These are phyloP conservation scores for Papilio dardanus DNA, from an alignment of 1,140 invertebrate genomes.

Conservation along the genomic window DNA sequence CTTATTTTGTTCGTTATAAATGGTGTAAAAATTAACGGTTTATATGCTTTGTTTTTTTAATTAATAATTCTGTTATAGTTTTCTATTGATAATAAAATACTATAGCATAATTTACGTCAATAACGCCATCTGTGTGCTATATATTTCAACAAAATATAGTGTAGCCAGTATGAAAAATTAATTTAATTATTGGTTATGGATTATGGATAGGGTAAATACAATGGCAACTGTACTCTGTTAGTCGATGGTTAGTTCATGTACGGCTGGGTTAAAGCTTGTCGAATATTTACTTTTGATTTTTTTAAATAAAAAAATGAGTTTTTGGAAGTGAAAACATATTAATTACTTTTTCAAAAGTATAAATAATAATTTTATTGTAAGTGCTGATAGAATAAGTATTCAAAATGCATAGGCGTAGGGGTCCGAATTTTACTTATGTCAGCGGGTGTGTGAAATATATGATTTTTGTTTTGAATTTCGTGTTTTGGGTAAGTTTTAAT, in stretches of 20 bases:
- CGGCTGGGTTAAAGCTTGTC: neutral
- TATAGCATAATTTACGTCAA: neutral
- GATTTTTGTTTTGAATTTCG: constrained; percentile 96
- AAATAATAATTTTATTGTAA: neutral
- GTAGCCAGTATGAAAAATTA: neutral
- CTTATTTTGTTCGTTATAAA: too few species aligned
- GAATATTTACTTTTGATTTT: neutral
- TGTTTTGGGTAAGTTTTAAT: constrained; percentile 91
- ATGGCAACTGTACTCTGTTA: neutral
- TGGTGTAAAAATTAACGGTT: too few species aligned
- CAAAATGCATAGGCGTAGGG: constrained; percentile 83
- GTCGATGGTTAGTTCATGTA: neutral
- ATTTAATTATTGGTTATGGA: neutral
- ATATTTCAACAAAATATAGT: neutral
- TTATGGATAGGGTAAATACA: too few species aligned
- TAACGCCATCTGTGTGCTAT: neutral
- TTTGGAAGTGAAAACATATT: neutral
- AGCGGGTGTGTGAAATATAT: constrained; percentile 97
- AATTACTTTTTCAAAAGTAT: neutral
- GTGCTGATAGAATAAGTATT: constrained; percentile 42
- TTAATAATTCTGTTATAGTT: too few species aligned
- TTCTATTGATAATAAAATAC: too few species aligned
- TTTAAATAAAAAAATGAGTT: neutral
- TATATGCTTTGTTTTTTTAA: too few species aligned
- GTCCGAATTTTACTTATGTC: constrained; percentile 87